Evolutionary conservation across 2,888 invertebrate genomes (phyloP), one percentile per base, ranked within the genome.

Genomic region (Aporophyla lueneburgensis): DNA sequence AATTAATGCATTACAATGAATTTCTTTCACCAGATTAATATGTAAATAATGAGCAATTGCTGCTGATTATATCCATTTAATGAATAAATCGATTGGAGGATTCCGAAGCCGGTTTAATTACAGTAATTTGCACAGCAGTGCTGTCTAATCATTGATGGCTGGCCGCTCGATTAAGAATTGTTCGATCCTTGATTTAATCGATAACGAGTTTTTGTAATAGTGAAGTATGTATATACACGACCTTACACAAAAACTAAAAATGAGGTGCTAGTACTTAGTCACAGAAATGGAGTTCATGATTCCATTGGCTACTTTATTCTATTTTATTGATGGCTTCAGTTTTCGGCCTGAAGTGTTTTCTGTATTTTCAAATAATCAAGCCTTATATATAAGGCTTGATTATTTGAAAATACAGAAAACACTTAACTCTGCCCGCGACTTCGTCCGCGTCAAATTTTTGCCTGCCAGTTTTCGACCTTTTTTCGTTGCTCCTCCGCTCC

Each of bases 1-100:
- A 67, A 78, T 80, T n/a, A 83, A 78, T 78, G 46, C 46, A 66
- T 69, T 56, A 46, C 58, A 76, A 81, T 81, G 69, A 61, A 70
- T 85, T 71, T 85, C 86, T 83, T 73, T 77, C 33, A 54, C 33
- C 6, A 71, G 58, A 69, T 86, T 73, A 76, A 54, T 59, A 78
- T 82, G 73, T 24, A 40, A 74, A 86, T 76, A 69, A 33, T 49
- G 14, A 40, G 43, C 49, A 54, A 58, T 62, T n/a, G 53, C 10
- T 1, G 43, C 27, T 69, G 71, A 74, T 69, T 74, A 73, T 56
- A 76, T 54, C 24, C 49, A 85, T 73, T 73, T 53, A 56, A 76
- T 86, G 73, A 83, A 82, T 81, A 77, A 72, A 70, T 81, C 33
- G n/a, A 43, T 12, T 14, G 10, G 12, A 53, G 24, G 53, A 66